Base-by-base conservation (phyloP, 2,888 invertebrate genomes). In the Chymomyza caudatula region DNA sequence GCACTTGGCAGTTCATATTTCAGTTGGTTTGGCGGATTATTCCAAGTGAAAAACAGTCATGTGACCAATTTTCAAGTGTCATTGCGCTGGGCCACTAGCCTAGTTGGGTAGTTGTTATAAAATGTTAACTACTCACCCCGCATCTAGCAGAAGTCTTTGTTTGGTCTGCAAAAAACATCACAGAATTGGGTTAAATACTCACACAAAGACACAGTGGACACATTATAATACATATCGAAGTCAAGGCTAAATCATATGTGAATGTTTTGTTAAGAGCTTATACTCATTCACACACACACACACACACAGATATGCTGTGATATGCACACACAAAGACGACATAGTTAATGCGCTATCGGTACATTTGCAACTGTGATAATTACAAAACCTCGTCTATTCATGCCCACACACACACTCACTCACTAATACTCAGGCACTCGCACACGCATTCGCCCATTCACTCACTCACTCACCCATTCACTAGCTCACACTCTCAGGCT, bases 301-400 rank as follows among this genome's bases (percentile, higher is more conserved):
- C 55, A 47, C 62, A 65, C 54, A 63, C 62, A 58, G 47, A 58
- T 64, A 43, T 29, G 47, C 23, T 20, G 20, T 20, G 23, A 22
- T n/a, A n/a, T n/a, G n/a, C 37, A 52, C 19, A 51, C 49, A 25
- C 60, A 49, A n/a, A 56, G 58, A 61, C 71, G 65, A 58, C 64
- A 66, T 62, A 74, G 67, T 65, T 75, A 15, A n/a, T 57, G 52
- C 43, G 60, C 67, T 59, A 76, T 73, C 67, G 73, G 76, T 66
- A 65, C 71, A 71, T 77, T 84, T 75, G 77, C 78, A 67, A 69
- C 81, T 77, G 78, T 77, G 67, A 75, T 81, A 81, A 81, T 81
- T 83, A 73, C 75, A 67, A 80, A 56, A 67, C 65, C 78, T 65
- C 63, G 67, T 71, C 63, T 20, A 51, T 51, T 51, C 51, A 51